phyloP scores from a whole-genome alignment of 2,888 invertebrate genomes.

The Rutpela maculata region DNA sequence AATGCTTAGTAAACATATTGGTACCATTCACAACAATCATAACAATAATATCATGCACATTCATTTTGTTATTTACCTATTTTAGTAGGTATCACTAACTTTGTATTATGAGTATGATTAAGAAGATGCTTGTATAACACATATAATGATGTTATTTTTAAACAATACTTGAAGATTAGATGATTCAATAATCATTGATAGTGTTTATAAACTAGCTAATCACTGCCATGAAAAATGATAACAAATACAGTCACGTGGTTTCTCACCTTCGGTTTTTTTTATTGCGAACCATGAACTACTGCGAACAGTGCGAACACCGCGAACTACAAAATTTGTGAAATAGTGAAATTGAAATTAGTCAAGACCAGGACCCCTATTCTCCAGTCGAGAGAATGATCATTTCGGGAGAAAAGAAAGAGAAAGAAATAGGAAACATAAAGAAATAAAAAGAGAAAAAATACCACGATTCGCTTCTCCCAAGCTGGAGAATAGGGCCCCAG shows the following conservation, averaged over 20 bases:
- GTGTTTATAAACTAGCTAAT: neutral
- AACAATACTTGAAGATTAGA: neutral
- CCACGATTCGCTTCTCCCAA: no score
- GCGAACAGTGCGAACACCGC: no score
- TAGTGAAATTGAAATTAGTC: neutral
- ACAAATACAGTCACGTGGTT: slow-evolving; percentile 19
- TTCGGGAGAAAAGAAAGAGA: no score
- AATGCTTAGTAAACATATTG: neutral
- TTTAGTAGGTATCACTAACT: neutral
- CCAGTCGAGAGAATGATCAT: no score
- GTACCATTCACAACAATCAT: neutral
- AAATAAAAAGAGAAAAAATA: no score
- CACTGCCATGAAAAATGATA: slow-evolving; percentile 4
- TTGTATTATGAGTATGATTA: neutral
- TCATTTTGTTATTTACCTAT: neutral
- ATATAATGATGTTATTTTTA: neutral
- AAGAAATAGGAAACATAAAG: no score
- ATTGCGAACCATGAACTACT: neutral
- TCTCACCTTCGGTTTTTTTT: neutral
- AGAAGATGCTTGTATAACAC: neutral
- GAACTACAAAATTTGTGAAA: no score
- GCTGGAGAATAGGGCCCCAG: no score
- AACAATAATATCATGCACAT: neutral
- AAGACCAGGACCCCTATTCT: neutral
- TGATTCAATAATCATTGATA: slow-evolving; percentile 6